A percentile compares a stretch with the other conserved stretches of the same genome.
phyloP scores from a whole-genome alignment of 2,888 invertebrate species.

The Trichacis sp. region DNA sequence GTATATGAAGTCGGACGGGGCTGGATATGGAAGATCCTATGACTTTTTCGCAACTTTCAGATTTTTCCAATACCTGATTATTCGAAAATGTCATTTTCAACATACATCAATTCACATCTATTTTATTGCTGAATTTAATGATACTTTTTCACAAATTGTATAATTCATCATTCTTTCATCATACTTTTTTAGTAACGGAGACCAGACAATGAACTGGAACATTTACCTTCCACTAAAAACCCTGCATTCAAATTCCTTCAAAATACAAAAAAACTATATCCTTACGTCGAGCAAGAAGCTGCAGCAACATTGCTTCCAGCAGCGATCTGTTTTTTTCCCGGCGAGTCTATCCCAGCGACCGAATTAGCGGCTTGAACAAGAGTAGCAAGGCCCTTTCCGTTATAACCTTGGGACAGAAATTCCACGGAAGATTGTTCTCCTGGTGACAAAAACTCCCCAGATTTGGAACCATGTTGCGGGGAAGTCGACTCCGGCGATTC shows the following conservation, averaged over 20 bases:
- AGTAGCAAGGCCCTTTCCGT: constrained; percentile 72
- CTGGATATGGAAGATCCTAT: no score
- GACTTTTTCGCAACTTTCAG: no score
- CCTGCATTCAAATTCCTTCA: background rate
- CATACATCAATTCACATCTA: no score
- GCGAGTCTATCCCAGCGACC: constrained; percentile 63
- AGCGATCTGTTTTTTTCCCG: constrained; percentile 66
- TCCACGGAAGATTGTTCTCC: constrained; percentile 55
- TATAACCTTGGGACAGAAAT: constrained; percentile 57
- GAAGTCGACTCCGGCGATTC: constrained; percentile 74
- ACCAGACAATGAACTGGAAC: no score
- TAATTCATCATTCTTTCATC: no score
- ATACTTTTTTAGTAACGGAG: no score
- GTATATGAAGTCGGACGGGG: no score
- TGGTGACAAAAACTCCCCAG: constrained; percentile 20
- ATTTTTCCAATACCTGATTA: no score
- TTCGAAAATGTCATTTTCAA: no score
- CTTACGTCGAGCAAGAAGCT: background rate
- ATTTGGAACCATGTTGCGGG: constrained; percentile 37
- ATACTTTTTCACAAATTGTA: no score
- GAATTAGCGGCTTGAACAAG: constrained; percentile 75
- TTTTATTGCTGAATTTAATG: no score
- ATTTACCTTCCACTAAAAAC: no score
- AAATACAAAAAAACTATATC: background rate
- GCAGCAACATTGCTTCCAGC: background rate